phyloP scores from a whole-genome alignment of 2,113 vertebrate genomes.

The Pristiophorus japonicus region DNA sequence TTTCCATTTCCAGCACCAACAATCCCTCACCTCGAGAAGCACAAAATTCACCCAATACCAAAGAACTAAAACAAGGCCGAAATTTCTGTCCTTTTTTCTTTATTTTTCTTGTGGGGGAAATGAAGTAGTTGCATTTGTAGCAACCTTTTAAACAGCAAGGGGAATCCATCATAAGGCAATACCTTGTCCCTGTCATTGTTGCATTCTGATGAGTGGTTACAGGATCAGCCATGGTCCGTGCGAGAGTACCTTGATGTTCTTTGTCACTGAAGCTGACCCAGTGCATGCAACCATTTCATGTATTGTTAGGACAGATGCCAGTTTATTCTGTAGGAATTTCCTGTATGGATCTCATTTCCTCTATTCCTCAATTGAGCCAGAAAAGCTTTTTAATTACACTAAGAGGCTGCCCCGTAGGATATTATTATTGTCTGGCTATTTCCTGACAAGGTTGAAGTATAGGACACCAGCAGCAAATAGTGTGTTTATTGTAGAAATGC shows the following conservation, averaged over 20 bases:
- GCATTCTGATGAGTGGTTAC: neutral
- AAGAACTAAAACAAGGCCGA: neutral
- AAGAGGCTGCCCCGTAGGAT: slow-evolving; percentile 69
- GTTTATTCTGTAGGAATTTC: slow-evolving; percentile 83
- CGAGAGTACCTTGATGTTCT: neutral
- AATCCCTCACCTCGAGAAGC: neutral
- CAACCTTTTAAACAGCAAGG: neutral
- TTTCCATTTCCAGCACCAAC: neutral
- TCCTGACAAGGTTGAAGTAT: slow-evolving; percentile 70
- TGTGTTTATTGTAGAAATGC: neutral
- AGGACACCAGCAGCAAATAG: slow-evolving; percentile 41
- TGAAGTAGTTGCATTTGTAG: neutral
- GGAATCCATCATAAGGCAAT: neutral
- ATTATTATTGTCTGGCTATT: slow-evolving; percentile 83
- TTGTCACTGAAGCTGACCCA: slow-evolving; percentile 12
- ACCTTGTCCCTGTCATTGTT: neutral
- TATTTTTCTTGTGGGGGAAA: neutral
- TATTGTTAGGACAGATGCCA: slow-evolving; percentile 77
- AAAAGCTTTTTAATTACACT: slow-evolving; percentile 72
- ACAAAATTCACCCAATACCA: neutral
- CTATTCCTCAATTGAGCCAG: slow-evolving; percentile 59
- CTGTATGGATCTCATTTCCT: slow-evolving; percentile 72
- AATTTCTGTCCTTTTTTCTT: too few species aligned
- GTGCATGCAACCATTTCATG: slow-evolving; percentile 40
- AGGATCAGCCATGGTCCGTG: neutral